Evolutionary conservation across 2,888 invertebrate species (phyloP).

Genomic region (Liopterus haemorrhoidalis): DNA sequence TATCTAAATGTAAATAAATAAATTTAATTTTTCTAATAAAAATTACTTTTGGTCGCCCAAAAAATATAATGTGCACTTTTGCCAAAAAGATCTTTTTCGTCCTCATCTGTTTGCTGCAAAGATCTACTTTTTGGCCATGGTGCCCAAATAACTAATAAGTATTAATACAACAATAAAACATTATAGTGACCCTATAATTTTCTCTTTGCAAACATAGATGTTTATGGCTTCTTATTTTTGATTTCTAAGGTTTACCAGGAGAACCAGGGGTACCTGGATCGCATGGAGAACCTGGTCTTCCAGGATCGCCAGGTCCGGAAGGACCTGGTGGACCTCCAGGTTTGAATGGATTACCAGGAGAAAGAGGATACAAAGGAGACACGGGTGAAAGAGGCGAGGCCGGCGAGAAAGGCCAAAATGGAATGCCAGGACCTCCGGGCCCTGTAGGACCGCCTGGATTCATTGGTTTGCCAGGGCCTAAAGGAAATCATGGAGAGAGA

Average conservation of each 20-base stretch:
- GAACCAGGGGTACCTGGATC: slow-evolving; percentile 39
- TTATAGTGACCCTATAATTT: background rate
- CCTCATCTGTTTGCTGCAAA: no score
- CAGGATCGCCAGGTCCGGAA: slow-evolving; percentile 36
- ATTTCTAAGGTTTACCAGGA: no score
- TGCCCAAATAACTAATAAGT: no score
- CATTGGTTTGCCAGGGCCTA: slow-evolving; percentile 43
- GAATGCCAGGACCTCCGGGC: slow-evolving; percentile 40
- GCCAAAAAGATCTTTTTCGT: no score
- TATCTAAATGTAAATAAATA: no score
- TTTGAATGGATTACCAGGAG: slow-evolving; percentile 43
- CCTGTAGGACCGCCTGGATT: slow-evolving; percentile 43
- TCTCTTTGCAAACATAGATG: slow-evolving; percentile 4
- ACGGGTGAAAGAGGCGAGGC: slow-evolving; percentile 47
- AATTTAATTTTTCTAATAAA: no score
- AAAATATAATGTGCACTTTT: no score
- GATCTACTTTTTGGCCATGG: no score
- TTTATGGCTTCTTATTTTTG: no score
- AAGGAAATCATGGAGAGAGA: slow-evolving; percentile 44
- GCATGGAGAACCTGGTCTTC: slow-evolving; percentile 40
- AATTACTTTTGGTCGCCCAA: no score
- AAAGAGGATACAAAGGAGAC: slow-evolving; percentile 45
- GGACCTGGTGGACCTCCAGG: slow-evolving; percentile 41
- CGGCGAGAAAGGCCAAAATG: no score
- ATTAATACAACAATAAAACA: background rate